phyloP scores from a whole-genome alignment of 2,888 invertebrate species.

The Brachynemurus nebulosus region DNA sequence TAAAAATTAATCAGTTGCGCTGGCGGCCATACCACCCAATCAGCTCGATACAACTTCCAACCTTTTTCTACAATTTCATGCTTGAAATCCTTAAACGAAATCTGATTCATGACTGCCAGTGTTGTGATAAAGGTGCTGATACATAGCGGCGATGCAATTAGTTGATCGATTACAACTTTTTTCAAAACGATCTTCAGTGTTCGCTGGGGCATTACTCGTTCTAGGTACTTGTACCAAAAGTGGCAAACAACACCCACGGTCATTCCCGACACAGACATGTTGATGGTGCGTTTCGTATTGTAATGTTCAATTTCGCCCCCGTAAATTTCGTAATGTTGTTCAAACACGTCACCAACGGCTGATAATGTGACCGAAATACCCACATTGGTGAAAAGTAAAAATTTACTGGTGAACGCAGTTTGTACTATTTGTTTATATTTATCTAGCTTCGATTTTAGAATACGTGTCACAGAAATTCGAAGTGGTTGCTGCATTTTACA shows the following conservation, averaged over 20 bases:
- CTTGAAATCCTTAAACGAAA: slow-evolving; percentile 43
- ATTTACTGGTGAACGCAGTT: slow-evolving; percentile 44
- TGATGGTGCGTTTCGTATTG: slow-evolving; percentile 46
- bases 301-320: slow-evolving; percentile 39
- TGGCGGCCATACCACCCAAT: slow-evolving; percentile 88
- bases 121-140: slow-evolving; percentile 66
- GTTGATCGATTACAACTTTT: slow-evolving; percentile 71
- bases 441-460: slow-evolving; percentile 24
- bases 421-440: no score
- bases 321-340: slow-evolving; percentile 63
- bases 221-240: slow-evolving; percentile 72
- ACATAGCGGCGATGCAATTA: slow-evolving; percentile 68
- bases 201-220: slow-evolving; percentile 54
- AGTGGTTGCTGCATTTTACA: no score
- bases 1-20: slow-evolving; percentile 90
- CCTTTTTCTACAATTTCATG: slow-evolving; percentile 60
- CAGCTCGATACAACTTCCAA: slow-evolving; percentile 64
- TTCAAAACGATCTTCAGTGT: slow-evolving; percentile 49
- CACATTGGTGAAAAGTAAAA: slow-evolving; percentile 67
- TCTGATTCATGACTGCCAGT: slow-evolving; percentile 55
- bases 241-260: slow-evolving; percentile 65
- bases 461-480: slow-evolving; percentile 12
- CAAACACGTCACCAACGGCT: slow-evolving; percentile 62
- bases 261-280: slow-evolving; percentile 67
- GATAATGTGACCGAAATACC: slow-evolving; percentile 62